Conservation (phyloP, 2,113 vertebrate species). For the Pteronura brasiliensis region DNA sequence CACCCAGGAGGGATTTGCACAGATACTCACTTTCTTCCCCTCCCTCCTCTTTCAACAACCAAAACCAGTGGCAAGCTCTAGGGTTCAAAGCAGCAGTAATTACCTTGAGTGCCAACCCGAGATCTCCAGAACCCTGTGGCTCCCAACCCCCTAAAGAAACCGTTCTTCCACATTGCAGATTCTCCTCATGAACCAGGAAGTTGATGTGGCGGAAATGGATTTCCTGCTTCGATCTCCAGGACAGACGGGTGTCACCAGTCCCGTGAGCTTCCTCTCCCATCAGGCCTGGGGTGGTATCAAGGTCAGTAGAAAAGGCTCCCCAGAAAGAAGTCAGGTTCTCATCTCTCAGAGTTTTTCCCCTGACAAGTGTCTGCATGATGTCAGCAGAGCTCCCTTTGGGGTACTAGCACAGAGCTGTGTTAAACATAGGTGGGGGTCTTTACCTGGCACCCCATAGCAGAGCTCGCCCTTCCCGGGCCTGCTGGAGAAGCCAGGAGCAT, state of each 20-base stretch:
- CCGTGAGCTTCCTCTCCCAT: conserved; percentile 94
- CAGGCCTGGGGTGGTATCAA: conserved; percentile 96
- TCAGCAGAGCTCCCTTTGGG: not conserved
- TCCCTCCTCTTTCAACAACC: not conserved
- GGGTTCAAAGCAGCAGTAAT: not conserved
- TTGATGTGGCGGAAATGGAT: conserved; percentile 88
- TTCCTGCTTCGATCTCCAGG: conserved; percentile 94
- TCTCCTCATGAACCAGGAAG: conserved; percentile 92
- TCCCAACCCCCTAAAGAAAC: not conserved
- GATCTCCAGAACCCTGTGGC: not conserved
- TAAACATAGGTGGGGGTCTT: not conserved
- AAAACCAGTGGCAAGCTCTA: not conserved
- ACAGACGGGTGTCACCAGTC: conserved; percentile 85
- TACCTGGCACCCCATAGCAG: fast-evolving
- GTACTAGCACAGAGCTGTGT: not conserved
- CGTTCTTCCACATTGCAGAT: conserved; percentile 83
- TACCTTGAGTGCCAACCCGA: not conserved
- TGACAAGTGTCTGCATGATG: not conserved
- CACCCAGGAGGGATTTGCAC: not conserved
- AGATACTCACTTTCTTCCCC: not conserved
- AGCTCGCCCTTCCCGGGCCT: not conserved
- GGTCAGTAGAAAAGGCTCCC: conserved; percentile 80
- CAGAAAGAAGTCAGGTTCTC: not conserved
- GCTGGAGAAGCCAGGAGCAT: not conserved
- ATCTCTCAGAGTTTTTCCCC: not conserved